A percentile compares a stretch with the other conserved stretches of the same genome.
These are phyloP conservation scores for Caenorhabditis sinica DNA, from an alignment of 2,888 invertebrate genomes.

Conservation along the genomic window DNA sequence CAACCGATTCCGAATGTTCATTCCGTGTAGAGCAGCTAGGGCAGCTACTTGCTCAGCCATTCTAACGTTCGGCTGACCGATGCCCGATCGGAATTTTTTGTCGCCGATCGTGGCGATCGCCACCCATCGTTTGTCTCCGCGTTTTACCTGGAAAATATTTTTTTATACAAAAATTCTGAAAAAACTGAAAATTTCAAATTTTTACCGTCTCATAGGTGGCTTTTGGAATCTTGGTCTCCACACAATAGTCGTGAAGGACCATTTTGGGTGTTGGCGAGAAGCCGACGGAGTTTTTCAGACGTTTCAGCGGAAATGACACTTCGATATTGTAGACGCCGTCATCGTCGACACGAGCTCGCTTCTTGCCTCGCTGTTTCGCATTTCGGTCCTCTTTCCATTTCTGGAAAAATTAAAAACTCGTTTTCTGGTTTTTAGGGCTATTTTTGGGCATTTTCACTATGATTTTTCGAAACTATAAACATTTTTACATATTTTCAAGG, in stretches of 20 bases:
- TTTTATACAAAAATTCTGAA: too few species aligned
- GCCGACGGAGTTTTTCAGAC: slow-evolving; percentile 64
- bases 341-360: slow-evolving; percentile 60
- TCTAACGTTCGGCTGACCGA: slow-evolving; percentile 81
- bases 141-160: slow-evolving; percentile 30
- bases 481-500: too few species aligned
- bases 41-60: slow-evolving; percentile 83
- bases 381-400: slow-evolving; percentile 60
- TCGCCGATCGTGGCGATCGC: slow-evolving; percentile 71
- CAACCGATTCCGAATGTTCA: slow-evolving; percentile 75
- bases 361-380: slow-evolving; percentile 66
- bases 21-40: slow-evolving; percentile 73
- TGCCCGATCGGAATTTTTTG: slow-evolving; percentile 73
- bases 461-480: too few species aligned
- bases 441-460: too few species aligned
- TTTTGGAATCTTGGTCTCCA: slow-evolving; percentile 61
- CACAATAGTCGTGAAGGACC: slow-evolving; percentile 75
- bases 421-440: too few species aligned
- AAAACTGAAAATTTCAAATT: slow-evolving; percentile 10
- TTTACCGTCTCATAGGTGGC: slow-evolving; percentile 74
- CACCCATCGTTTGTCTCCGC: slow-evolving; percentile 75
- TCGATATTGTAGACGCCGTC: slow-evolving; percentile 71
- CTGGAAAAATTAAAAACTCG: slow-evolving; percentile 20
- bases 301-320: slow-evolving; percentile 77
- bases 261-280: slow-evolving; percentile 77